phyloP scores from a whole-genome alignment of 2,113 vertebrate genomes.

The Anguilla rostrata region DNA sequence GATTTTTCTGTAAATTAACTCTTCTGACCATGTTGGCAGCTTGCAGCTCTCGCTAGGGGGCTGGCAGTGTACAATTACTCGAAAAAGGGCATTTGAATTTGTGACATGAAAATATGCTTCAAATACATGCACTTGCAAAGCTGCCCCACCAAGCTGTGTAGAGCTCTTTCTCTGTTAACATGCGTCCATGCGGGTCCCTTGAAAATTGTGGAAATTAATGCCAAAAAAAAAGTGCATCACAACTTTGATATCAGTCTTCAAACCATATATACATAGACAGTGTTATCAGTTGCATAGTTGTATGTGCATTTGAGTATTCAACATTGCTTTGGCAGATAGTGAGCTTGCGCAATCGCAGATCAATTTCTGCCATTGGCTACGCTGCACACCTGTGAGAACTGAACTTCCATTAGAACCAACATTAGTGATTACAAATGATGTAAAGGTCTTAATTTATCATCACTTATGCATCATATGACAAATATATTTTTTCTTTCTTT shows the following conservation, averaged over 20 bases:
- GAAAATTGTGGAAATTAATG: not conserved
- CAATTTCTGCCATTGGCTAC: not conserved
- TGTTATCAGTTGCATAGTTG: not conserved
- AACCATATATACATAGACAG: slow-evolving; percentile 3
- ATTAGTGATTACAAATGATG: not conserved
- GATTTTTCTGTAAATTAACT: not conserved
- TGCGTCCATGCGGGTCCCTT: slow-evolving; percentile 23
- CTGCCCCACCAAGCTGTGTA: not conserved
- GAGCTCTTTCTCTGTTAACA: not conserved
- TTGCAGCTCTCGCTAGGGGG: not conserved
- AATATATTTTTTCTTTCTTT: not conserved
- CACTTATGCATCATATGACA: not conserved
- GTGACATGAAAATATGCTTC: not conserved
- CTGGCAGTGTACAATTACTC: not conserved
- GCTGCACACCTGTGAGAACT: not conserved
- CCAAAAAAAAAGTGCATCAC: slow-evolving; percentile 6
- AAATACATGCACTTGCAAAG: not conserved
- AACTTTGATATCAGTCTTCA: not conserved
- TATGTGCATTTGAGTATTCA: not conserved
- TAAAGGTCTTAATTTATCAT: not conserved
- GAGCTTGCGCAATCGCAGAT: not conserved
- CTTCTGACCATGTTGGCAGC: not conserved
- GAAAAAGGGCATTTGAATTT: not conserved
- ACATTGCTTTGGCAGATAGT: not conserved
- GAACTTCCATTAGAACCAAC: not conserved